Evolutionary conservation across 2,797 vertebrate genomes (phyloP).

Genomic region (Acropternis orthonyx): DNA sequence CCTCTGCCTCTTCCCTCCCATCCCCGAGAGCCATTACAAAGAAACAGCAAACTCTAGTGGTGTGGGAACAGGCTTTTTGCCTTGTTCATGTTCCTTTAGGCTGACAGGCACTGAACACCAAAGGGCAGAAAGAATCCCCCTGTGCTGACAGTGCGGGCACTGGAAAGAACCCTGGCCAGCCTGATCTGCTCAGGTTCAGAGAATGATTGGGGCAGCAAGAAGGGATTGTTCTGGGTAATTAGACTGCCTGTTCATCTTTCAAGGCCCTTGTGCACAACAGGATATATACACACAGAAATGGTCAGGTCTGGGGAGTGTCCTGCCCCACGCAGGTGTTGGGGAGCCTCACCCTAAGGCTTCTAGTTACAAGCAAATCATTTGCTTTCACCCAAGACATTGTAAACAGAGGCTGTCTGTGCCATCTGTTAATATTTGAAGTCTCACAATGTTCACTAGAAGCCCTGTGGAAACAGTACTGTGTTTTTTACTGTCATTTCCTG

Average conservation of each 20-base stretch:
- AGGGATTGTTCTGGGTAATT: neutral
- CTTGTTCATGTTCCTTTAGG: neutral
- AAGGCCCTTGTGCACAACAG: neutral
- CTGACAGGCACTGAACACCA: neutral
- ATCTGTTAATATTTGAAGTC: neutral
- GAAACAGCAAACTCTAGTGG: neutral
- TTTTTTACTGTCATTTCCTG: neutral
- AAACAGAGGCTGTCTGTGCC: neutral
- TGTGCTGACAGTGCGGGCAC: neutral
- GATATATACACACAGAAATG: fast-evolving
- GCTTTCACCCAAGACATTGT: neutral
- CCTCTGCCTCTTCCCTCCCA: neutral
- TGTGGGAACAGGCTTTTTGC: neutral
- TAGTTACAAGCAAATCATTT: neutral
- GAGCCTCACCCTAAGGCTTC: neutral
- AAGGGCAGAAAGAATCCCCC: neutral
- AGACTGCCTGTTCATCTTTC: neutral
- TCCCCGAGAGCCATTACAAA: neutral
- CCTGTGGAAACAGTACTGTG: neutral
- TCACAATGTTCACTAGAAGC: neutral
- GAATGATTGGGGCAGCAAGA: neutral
- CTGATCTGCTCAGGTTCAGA: neutral
- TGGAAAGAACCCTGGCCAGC: neutral
- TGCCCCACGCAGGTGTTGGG: neutral
- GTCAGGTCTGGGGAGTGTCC: neutral